Evolutionary conservation across 2,888 invertebrate species (phyloP), one percentile per base, ranked within the genome.

Genomic region (Branchinecta sandiegonensis): DNA sequence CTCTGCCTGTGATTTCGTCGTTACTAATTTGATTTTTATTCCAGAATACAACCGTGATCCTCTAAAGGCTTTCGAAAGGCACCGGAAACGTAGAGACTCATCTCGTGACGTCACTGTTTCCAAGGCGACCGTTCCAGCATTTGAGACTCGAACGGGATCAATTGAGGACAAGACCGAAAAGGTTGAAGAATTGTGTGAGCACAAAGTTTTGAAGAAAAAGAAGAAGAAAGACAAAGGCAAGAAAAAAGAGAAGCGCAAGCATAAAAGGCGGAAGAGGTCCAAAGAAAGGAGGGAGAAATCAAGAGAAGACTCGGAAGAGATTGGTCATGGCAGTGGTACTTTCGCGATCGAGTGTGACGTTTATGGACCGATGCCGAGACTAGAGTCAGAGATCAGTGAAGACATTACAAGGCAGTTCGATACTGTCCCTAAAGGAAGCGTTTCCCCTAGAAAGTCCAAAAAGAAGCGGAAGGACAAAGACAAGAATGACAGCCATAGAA

Each of bases 231-330:
- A 23, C n/a, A 56, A 56, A 56, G 11, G 23, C 23, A 56, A 56
- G 63, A 56, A 56, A 56, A 56, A 56, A 56, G 63, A 56, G n/a
- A 56, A 56, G 11, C 63, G 10, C 10, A 56, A 56, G 23, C 63
- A 56, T 2, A 56, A 56, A 23, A 56, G 23, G 10, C n/a, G 63
- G 8, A 56, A 56, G 63, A 37, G 37, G 37, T 37, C 37, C 37
- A 37, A 37, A 5, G 37, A 37, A 37, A 37, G 37, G 37, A 56
- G 23, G 63, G 63, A 56, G 63, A 56, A 56, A 23, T 10, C 11
- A 23, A 8, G 23, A 56, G 23, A 56, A 56, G 63, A 56, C 1
- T n/a, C n/a, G 63, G 63, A 56, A 17, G 23, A 9, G 63, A 23
- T 10, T 56, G 63, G 10, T 8, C 8, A 56, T 56, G 23, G 63